Evolutionary conservation across 23 tunicate species (phyloP).

Genomic region (Ascidia mentula): DNA sequence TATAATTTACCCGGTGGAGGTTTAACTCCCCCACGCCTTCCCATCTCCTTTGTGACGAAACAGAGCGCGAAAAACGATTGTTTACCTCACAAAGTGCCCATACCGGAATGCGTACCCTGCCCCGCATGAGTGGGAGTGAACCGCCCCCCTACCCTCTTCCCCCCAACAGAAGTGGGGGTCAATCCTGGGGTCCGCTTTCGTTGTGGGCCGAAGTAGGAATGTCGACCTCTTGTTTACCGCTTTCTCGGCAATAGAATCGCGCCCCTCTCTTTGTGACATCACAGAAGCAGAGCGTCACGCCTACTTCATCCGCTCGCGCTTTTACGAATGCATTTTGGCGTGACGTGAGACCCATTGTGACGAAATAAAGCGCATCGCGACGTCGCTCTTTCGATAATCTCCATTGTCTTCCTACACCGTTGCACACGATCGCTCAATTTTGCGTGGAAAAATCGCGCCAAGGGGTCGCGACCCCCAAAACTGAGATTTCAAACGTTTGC

Average conservation of each 20-base stretch:
- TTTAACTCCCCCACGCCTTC: slow-evolving; percentile 14
- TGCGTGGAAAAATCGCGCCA: slow-evolving; percentile 1
- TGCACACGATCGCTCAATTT: slow-evolving; percentile 7
- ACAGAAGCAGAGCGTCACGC: background rate
- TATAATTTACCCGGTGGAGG: slow-evolving; percentile 13
- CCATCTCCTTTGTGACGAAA: slow-evolving; percentile 20
- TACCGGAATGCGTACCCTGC: background rate
- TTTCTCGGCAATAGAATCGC: background rate
- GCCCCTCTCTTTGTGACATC: background rate
- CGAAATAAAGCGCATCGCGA: slow-evolving; percentile 25
- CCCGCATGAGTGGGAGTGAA: background rate
- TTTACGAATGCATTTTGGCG: slow-evolving; percentile 10
- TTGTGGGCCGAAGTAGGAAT: background rate
- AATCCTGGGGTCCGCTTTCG: slow-evolving; percentile 24
- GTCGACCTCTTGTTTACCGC: background rate
- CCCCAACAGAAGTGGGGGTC: slow-evolving; percentile 8
- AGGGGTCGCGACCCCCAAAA: background rate
- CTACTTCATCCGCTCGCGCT: slow-evolving; percentile 8
- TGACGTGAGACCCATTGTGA: slow-evolving; percentile 23
- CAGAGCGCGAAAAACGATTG: slow-evolving; percentile 1
- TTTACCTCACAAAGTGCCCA: slow-evolving; percentile 11
- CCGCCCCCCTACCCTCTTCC: background rate
- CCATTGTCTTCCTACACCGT: background rate
- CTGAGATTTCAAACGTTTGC: slow-evolving; percentile 4
- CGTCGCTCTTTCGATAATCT: slow-evolving; percentile 8